Conservation (phyloP, 2,113 vertebrate genomes). For the Benitochromis conjunctus region DNA sequence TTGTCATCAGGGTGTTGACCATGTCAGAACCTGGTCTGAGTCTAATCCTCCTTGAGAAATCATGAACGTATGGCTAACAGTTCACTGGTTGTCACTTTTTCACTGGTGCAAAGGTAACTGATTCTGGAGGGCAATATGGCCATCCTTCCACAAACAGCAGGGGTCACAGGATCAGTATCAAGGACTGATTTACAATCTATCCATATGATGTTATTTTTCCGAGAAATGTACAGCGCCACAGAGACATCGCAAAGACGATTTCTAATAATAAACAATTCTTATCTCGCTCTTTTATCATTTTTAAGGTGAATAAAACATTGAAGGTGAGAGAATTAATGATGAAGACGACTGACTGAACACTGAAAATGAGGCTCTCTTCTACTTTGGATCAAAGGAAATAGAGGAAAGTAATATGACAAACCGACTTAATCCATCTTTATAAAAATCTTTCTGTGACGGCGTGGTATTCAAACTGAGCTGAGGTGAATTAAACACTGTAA, state of each 20-base stretch:
- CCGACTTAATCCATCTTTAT: conserved; percentile 6
- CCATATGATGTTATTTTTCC: not conserved
- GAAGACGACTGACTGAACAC: not conserved
- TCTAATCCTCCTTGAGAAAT: conserved; percentile 50
- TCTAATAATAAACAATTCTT: not conserved
- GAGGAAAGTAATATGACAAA: not conserved
- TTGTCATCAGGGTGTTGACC: conserved; percentile 55
- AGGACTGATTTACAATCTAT: not conserved
- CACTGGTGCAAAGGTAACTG: not conserved
- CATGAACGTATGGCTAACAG: not conserved
- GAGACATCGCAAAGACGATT: not conserved
- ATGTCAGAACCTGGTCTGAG: conserved; percentile 28
- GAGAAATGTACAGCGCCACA: not conserved
- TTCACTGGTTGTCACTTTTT: not conserved
- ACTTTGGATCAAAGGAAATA: not conserved
- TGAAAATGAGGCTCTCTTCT: not conserved
- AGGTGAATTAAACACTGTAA: not conserved
- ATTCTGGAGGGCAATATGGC: not conserved
- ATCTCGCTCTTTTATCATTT: not conserved
- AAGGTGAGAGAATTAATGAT: not conserved
- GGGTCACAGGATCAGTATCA: not conserved
- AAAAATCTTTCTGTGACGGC: not conserved
- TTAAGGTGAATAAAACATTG: not conserved
- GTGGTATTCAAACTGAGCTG: not conserved
- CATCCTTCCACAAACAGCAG: not conserved